These are phyloP conservation scores for Phania funesta DNA, from an alignment of 2,888 invertebrate genomes.

Conservation along the genomic window DNA sequence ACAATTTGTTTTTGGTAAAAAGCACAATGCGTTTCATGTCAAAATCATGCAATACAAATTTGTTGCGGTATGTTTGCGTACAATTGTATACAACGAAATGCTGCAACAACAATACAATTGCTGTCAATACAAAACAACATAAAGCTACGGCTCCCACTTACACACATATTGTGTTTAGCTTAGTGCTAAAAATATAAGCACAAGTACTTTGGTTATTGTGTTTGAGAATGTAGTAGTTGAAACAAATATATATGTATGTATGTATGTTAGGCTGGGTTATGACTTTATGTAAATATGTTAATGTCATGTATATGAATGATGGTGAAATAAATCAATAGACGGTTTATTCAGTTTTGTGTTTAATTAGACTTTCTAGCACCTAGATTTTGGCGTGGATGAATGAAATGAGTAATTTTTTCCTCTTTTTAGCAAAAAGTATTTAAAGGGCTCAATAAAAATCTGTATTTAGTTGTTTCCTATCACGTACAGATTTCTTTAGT, in stretches of 20 bases:
- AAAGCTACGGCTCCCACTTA: neutral
- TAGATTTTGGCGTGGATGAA: no score
- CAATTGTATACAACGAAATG: slow-evolving; percentile 18
- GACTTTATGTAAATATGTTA: no score
- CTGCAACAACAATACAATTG: slow-evolving; percentile 22
- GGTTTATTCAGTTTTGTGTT: no score
- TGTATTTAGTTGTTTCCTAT: no score
- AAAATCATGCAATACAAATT: slow-evolving; percentile 62
- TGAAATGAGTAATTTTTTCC: no score
- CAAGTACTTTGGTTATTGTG: neutral
- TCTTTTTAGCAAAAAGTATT: no score
- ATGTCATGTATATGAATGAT: no score
- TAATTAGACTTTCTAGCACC: no score
- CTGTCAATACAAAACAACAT: slow-evolving; percentile 48
- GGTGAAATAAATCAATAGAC: no score
- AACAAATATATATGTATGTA: neutral
- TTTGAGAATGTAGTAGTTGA: neutral
- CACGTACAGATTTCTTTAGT: no score
- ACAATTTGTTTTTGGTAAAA: slow-evolving; percentile 59
- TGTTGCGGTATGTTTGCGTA: slow-evolving; percentile 51
- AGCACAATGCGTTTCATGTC: slow-evolving; percentile 60
- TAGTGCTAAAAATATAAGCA: neutral
- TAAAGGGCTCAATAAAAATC: no score
- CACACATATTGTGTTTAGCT: neutral
- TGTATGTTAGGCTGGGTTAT: no score